These are phyloP conservation scores for Orthosia gracilis DNA, from an alignment of 2,888 invertebrate genomes.

Conservation along the genomic window DNA sequence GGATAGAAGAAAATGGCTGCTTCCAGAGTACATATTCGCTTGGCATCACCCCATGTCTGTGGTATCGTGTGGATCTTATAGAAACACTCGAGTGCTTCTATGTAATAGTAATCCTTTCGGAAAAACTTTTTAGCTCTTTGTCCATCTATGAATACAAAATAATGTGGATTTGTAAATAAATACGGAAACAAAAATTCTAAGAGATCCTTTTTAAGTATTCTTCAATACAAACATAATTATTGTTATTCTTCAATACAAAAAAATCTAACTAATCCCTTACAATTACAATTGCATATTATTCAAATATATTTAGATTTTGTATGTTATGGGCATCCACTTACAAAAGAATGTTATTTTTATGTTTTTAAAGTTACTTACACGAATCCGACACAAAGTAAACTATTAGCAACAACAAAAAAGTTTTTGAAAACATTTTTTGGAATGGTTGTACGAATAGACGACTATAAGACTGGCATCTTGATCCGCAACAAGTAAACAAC, in stretches of 20 bases:
- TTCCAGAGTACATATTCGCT: no score
- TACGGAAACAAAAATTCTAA: not conserved
- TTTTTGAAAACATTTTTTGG: slow-evolving; percentile 46
- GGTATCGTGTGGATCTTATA: not conserved
- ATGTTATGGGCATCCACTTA: not conserved
- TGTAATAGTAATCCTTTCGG: slow-evolving; percentile 69
- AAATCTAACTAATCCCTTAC: no score
- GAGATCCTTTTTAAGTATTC: no score
- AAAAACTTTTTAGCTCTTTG: slow-evolving; percentile 60
- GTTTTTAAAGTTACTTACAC: slow-evolving; percentile 38
- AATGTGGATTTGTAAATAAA: not conserved
- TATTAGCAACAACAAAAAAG: slow-evolving; percentile 40
- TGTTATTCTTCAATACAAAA: no score
- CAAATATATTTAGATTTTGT: not conserved
- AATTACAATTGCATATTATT: no score
- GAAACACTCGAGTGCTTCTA: slow-evolving; percentile 17
- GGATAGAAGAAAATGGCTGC: no score
- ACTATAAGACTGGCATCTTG: not conserved
- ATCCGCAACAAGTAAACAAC: not conserved
- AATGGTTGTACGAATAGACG: not conserved
- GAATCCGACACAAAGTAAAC: slow-evolving; percentile 42
- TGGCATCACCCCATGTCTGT: no score
- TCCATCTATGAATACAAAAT: slow-evolving; percentile 7
- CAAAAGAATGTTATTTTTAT: no score
- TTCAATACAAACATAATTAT: no score